These are phyloP conservation scores for Potamarius usumacintae DNA, from an alignment of 2,113 vertebrate genomes.

Conservation along the genomic window DNA sequence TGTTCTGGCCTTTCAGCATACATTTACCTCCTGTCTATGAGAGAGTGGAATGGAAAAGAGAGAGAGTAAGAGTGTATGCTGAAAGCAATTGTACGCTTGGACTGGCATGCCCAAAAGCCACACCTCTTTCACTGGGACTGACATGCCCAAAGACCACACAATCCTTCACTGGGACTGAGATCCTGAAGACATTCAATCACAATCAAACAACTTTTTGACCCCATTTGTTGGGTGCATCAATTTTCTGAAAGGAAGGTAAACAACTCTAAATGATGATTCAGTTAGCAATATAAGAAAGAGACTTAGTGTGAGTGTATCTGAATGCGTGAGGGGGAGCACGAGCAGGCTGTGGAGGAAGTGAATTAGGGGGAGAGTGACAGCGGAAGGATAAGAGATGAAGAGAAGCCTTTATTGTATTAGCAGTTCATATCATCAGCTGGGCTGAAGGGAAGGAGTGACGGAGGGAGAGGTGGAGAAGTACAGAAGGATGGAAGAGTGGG, in stretches of 20 bases:
- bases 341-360: slow-evolving; percentile 16
- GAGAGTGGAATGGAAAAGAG: slow-evolving; percentile 17
- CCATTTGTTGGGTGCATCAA: background rate
- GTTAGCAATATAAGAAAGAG: background rate
- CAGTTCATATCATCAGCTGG: slow-evolving; percentile 20
- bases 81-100: background rate
- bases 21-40: background rate
- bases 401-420: slow-evolving; percentile 47
- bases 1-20: slow-evolving; percentile 4
- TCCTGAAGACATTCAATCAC: background rate
- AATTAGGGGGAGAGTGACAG: slow-evolving; percentile 3
- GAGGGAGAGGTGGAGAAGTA: background rate
- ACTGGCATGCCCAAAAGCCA: background rate
- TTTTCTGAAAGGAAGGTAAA: background rate
- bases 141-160: background rate
- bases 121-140: background rate
- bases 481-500: background rate
- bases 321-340: background rate
- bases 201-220: background rate
- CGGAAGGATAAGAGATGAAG: slow-evolving; percentile 49
- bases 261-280: background rate
- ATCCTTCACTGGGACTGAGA: background rate
- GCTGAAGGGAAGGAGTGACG: slow-evolving; percentile 14
- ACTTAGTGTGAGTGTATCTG: background rate
- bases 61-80: background rate